Evolutionary conservation across 2,113 vertebrate species (phyloP), one percentile per base, ranked within the genome.

Genomic region (Brachypteracias leptosomus): DNA sequence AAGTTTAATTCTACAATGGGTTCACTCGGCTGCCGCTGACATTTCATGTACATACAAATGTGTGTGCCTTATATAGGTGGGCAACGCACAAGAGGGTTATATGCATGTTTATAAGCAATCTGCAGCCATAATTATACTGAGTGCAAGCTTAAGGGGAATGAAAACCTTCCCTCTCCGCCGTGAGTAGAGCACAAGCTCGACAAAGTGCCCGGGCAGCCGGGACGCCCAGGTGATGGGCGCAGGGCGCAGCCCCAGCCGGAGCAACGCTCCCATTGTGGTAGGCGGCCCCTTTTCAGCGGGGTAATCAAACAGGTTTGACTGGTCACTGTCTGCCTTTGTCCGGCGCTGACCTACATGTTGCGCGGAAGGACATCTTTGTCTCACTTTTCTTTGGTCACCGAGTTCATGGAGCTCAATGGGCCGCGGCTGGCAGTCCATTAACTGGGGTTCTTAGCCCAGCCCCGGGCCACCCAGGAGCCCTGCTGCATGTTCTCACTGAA

Each of bases 331-430:
- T 75, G 95, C 97, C 91, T 98, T 98, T 98, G 98, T 98, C 94
- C 49, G 14, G 88, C 90, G 79, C 94, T 98, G 98, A 97, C 98
- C 97, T 98, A 75, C 96, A 68, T 92, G 59, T 93, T 95, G 97
- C 36, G n/a, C 94, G 46, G 95, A 97, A 97, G 97, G 93, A 97
- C 97, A 98, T 98, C 98, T 98, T 98, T 98, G 98, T 98, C 97
- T 98, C 98, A 96, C 92, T 98, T 98, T 91, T 98, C 98, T 98
- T 98, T 98, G 98, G 98, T 98, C 98, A 98, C 96, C 85, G 98
- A 98, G 98, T 98, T 98, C 97, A 98, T 98, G 98, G 97, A 97
- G 97, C 97, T 98, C 97, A 98, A 98, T 98, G 97, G 98, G 97
- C 97, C 95, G 94, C 93, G 88, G 95, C 96, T 65, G 54, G 88